These are phyloP conservation scores for Nothocercus julius DNA, from an alignment of 2,113 vertebrate species.

Conservation along the genomic window DNA sequence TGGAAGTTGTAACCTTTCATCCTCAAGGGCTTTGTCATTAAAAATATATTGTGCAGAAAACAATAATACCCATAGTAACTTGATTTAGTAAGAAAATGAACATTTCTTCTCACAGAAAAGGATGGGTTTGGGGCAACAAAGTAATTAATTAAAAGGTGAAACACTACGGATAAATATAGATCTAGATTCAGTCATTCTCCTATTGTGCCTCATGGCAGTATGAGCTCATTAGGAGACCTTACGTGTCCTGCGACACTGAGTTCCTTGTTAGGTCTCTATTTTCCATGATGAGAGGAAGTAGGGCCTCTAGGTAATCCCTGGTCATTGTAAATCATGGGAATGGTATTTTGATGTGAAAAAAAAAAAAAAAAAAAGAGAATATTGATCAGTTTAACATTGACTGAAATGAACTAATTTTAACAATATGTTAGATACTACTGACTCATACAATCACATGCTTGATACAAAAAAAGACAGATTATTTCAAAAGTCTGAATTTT, in stretches of 20 bases:
- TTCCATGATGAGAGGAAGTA: not conserved
- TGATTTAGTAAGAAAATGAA: not conserved
- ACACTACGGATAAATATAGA: not conserved
- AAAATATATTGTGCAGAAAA: not conserved
- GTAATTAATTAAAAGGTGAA: not conserved
- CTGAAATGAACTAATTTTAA: not conserved
- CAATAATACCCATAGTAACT: not conserved
- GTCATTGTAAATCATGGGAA: not conserved
- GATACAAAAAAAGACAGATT: not conserved
- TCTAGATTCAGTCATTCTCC: not conserved
- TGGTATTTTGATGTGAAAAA: not conserved
- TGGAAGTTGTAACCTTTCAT: constrained; percentile 20
- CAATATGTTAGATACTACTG: not conserved
- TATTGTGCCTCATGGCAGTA: not conserved
- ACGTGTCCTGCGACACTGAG: not conserved
- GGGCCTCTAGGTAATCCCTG: not conserved
- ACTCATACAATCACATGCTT: accelerated
- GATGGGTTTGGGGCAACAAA: not conserved
- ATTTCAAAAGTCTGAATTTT: not conserved
- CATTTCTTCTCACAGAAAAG: not conserved
- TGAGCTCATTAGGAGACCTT: not conserved
- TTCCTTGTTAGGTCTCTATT: not conserved
- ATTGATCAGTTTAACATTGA: not conserved
- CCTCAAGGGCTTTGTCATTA: not conserved
- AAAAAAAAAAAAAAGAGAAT: not conserved